phyloP scores from a whole-genome alignment of 2,113 vertebrate species.

The Rhinichthys klamathensis region DNA sequence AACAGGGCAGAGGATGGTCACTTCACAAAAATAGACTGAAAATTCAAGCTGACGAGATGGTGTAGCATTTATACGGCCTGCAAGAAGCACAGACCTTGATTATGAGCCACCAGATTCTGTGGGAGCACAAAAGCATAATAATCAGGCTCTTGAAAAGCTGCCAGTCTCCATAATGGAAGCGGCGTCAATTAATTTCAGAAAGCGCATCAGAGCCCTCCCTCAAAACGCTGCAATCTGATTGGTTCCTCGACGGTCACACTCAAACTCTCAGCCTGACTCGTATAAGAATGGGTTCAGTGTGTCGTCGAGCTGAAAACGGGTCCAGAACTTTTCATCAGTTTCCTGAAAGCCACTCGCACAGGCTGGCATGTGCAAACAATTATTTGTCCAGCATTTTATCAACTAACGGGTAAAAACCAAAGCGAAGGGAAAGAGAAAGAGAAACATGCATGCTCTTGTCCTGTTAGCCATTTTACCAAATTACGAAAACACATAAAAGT shows the following conservation, averaged over 20 bases:
- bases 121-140: constrained; percentile 16
- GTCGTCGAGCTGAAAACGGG: constrained; percentile 26
- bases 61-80: not conserved
- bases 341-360: not conserved
- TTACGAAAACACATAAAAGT: not conserved
- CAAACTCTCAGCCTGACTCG: constrained; percentile 53
- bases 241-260: constrained; percentile 49
- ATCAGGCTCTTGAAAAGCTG: not conserved
- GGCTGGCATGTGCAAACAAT: not conserved
- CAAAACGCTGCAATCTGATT: constrained; percentile 61
- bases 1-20: not conserved
- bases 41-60: not conserved
- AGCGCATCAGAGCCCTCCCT: constrained; percentile 24
- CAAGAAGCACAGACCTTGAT: not conserved
- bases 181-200: constrained; percentile 15
- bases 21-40: constrained; percentile 20
- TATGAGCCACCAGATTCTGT: not conserved
- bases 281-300: constrained; percentile 40
- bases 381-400: not conserved
- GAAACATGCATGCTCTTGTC: not conserved
- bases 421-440: not conserved
- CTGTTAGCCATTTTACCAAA: not conserved
- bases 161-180: constrained; percentile 26
- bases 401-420: not conserved
- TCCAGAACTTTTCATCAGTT: not conserved